Evolutionary conservation across 2,888 invertebrate genomes (phyloP), one percentile per base, ranked within the genome.

Genomic region (Drosophila paramelanica): DNA sequence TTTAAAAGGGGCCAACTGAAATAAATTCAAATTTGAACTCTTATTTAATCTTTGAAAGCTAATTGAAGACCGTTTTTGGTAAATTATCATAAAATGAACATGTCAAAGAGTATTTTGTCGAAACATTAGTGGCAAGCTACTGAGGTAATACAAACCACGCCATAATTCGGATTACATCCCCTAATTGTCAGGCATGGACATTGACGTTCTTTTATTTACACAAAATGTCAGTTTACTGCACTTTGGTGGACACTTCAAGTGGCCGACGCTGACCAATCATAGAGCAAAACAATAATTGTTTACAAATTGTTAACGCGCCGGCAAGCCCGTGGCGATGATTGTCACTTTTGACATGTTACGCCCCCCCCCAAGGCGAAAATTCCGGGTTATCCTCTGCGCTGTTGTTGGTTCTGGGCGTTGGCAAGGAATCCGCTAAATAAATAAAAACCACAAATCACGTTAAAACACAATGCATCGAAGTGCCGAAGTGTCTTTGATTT

Each of bases 241-340:
- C 78, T 52, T 52, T 55, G 60, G 52, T 17, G 51, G 73, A 68
- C 72, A 71, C 61, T 71, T 73, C 52, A 43, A 72, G 73, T 81
- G 77, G 67, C 55, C 67, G 51, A 57, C 74, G 60, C 20, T 71
- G 73, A 73, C 83, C 83, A 88, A 83, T 83, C 83, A 84, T 77
- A 87, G 85, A 87, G 89, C 89, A 85, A 76, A 86, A 83, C 84
- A 89, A 82, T 86, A 80, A 88, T 89, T 89, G 89, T 89, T 89
- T 90, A 90, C 89, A 89, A 90, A 89, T 90, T 90, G 89, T 90
- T 89, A 89, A 86, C 77, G 80, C 71, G 80, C 60, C 71, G 69
- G 69, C 43, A 45, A 42, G 73, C 56, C 65, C 57, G 62, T 59
- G 47, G 70, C 81, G 73, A 80, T 76, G 84, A 76, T 86, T 88